Evolutionary conservation across 2,113 vertebrate genomes (phyloP), one percentile per base, ranked within the genome.

Genomic region (Falco punctatus): DNA sequence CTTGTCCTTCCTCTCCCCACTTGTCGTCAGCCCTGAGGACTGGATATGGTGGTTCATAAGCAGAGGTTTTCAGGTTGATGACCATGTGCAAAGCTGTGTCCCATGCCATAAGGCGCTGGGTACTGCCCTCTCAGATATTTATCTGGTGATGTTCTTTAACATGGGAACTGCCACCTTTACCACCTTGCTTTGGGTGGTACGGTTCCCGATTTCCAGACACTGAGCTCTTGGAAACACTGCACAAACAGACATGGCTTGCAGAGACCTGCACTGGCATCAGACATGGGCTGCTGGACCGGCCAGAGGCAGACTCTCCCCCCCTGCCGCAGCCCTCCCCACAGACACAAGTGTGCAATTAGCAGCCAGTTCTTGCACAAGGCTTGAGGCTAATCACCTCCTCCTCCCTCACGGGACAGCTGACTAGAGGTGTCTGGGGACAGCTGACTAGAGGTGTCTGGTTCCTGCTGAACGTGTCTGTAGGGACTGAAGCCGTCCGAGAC

Each of bases 21-120:
- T 48, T 48, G 8, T 35, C n/a, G 15, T 52, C 21, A 59, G 1
- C 33, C 17, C 27, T 57, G 48, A 51, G 48, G 26, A 28, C 22
- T 78, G 32, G 59, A 30, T 44, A 14, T 59, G 42, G 13, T 5
- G 32, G 30, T 40, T 33, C 1, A 1, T 19, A 54, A 6, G 21
- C 42, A 67, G 55, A 86, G 16, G 22, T 80, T 77, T 81, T 38
- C 5, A 17, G 10, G 23, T 15, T 26, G 3, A 40, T 75, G 52
- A 48, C 21, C 8, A n/a, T 0, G 1, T 2, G 5, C 27, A 80
- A 81, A 61, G 27, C 33, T 30, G 2, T 0, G 0, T 46, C 22
- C 21, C 23, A 18, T 22, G 4, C 22, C 55, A 8, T 11, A 30
- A 44, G 8, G 3, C 1, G 2, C 28, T 78, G 52, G 16, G 4